Evolutionary conservation across 1,140 invertebrate genomes (phyloP).

Genomic region (Rhagoletis zephyria): DNA sequence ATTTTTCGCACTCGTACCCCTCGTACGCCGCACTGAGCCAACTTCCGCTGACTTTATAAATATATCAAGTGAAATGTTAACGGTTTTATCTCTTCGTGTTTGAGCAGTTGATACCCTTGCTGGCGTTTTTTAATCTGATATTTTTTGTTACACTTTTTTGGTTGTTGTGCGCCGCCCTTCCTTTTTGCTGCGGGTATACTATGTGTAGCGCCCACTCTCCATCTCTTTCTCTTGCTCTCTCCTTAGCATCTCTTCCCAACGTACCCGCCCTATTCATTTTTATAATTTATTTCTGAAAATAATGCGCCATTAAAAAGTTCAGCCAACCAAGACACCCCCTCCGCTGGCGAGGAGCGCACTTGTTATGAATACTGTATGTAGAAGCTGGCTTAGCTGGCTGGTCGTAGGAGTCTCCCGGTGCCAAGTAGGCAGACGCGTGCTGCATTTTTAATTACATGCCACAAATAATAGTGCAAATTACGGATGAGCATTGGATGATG

Average conservation of each 20-base stretch:
- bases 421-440: slow-evolving; percentile 12
- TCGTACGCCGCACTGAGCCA: neutral
- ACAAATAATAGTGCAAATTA: slow-evolving; percentile 53
- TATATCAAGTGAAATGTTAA: slow-evolving; percentile 55
- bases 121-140: neutral
- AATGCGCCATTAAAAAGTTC: slow-evolving; percentile 53
- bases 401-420: neutral
- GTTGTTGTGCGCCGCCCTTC: neutral
- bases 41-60: slow-evolving; percentile 49
- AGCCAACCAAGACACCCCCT: slow-evolving; percentile 27
- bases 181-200: too few species aligned
- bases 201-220: too few species aligned
- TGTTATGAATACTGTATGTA: neutral
- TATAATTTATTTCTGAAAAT: slow-evolving; percentile 52
- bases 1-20: neutral
- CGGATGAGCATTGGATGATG: slow-evolving; percentile 23
- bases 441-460: slow-evolving; percentile 53
- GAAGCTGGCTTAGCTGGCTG: neutral
- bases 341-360: neutral
- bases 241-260: neutral
- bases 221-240: neutral
- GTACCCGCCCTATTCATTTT: neutral
- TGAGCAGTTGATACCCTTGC: slow-evolving; percentile 35
- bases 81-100: slow-evolving; percentile 52
- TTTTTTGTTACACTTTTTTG: neutral